Evolutionary conservation across 2,797 vertebrate species (phyloP).

Genomic region (Periophthalmus magnuspinnatus): DNA sequence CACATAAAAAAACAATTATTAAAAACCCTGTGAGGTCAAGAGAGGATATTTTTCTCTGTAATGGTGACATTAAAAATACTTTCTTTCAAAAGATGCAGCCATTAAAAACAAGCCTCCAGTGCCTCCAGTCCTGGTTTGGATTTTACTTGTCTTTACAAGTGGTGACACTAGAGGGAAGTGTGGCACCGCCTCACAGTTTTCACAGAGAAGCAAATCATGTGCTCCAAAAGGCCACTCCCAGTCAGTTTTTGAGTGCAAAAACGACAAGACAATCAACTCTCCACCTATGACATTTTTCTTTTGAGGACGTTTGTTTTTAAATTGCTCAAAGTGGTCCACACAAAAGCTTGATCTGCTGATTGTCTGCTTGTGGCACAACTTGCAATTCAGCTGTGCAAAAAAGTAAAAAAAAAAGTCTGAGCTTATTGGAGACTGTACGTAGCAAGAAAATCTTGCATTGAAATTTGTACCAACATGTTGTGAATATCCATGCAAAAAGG

Average conservation of each 20-base stretch:
- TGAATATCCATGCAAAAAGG: conserved; percentile 50
- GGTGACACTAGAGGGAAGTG: conserved; percentile 53
- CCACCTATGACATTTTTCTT: conserved; percentile 67
- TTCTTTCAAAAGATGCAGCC: conserved; percentile 27
- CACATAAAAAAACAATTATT: conserved; percentile 24
- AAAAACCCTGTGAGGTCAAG: conserved; percentile 33
- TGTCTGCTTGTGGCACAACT: conserved; percentile 55
- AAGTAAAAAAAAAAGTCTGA: conserved; percentile 51
- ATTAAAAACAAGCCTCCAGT: conserved; percentile 32
- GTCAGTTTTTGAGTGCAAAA: conserved; percentile 56
- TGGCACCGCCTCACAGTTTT: conserved; percentile 50
- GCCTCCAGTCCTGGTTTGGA: conserved; percentile 26
- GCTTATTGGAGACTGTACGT: conserved; percentile 69
- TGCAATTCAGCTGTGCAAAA: conserved; percentile 53
- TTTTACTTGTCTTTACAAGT: conserved; percentile 43
- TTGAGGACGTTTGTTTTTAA: conserved; percentile 77
- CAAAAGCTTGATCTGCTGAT: conserved; percentile 72
- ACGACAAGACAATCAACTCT: conserved; percentile 73
- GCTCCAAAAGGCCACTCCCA: conserved; percentile 58
- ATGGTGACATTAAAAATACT: conserved; percentile 37
- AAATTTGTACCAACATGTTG: conserved; percentile 34
- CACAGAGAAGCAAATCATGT: conserved; percentile 38
- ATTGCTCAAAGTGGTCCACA: conserved; percentile 74
- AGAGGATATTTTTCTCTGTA: conserved; percentile 32
- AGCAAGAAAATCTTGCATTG: conserved; percentile 57